phyloP scores from a whole-genome alignment of 2,113 vertebrate species.

The Xiphorhynchus elegans region DNA sequence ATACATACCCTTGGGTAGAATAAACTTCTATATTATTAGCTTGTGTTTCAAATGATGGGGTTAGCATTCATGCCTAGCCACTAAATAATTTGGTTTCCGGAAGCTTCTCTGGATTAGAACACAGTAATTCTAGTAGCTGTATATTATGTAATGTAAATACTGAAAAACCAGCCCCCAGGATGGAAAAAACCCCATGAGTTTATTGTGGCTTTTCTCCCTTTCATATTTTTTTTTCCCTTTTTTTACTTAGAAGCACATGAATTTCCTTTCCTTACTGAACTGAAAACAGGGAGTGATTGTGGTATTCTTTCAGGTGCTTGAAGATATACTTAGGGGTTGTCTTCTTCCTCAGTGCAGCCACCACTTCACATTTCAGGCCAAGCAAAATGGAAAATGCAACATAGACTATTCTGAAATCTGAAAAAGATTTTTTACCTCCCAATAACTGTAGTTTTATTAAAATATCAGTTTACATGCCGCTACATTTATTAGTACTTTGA shows the following conservation, averaged over 20 bases:
- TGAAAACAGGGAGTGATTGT: conserved; percentile 11
- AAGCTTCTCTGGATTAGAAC: conserved; percentile 27
- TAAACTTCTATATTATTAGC: conserved; percentile 28
- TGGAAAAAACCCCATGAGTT: conserved; percentile 29
- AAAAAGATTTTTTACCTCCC: not conserved
- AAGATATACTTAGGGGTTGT: not conserved
- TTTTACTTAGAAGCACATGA: not conserved
- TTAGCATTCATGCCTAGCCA: not conserved
- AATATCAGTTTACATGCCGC: conserved; percentile 26
- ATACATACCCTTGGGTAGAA: not conserved
- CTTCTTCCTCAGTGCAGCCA: not conserved
- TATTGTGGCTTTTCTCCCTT: conserved; percentile 8
- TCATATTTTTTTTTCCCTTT: not conserved
- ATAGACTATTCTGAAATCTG: not conserved
- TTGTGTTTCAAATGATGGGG: conserved; percentile 32
- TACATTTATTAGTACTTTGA: conserved; percentile 13
- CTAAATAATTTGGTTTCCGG: conserved; percentile 33
- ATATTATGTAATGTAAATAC: conserved; percentile 40
- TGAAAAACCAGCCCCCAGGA: not conserved
- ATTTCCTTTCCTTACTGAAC: not conserved
- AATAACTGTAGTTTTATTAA: conserved; percentile 42
- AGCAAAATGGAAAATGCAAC: conserved; percentile 42
- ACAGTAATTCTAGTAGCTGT: conserved; percentile 49
- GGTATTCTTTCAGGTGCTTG: conserved; percentile 42
- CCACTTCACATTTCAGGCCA: conserved; percentile 22